These are phyloP conservation scores for Colletes gigas DNA, from an alignment of 1,140 invertebrate genomes.

Conservation along the genomic window DNA sequence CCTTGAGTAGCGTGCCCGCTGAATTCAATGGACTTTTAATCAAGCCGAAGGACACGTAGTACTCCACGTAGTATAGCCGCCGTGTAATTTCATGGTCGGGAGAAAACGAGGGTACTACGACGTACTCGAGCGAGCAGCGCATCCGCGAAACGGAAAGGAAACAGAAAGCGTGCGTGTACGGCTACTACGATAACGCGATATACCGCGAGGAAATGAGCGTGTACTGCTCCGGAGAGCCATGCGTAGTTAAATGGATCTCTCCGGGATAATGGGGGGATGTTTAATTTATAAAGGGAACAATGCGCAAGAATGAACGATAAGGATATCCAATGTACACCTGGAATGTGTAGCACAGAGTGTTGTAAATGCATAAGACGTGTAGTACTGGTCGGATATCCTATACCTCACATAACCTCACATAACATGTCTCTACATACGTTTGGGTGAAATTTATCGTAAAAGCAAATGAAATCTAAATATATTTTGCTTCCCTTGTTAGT, in stretches of 20 bases:
- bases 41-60: conserved; percentile 64
- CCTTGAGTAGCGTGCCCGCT: conserved; percentile 44
- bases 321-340: neutral
- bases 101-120: conserved; percentile 63
- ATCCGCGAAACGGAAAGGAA: conserved; percentile 44
- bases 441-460: too few relatives aligned
- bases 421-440: too few relatives aligned
- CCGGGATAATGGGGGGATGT: neutral
- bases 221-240: neutral
- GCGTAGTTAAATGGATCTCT: neutral
- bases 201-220: neutral
- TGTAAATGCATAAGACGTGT: too few relatives aligned
- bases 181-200: conserved; percentile 4
- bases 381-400: too few relatives aligned
- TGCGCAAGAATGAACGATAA: neutral
- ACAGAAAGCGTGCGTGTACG: conserved; percentile 18
- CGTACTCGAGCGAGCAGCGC: conserved; percentile 62
- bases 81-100: conserved; percentile 66
- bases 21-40: conserved; percentile 65
- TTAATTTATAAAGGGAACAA: neutral
- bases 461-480: too few relatives aligned
- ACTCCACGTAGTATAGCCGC: conserved; percentile 57
- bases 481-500: too few relatives aligned
- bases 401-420: too few relatives aligned
- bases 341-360: neutral